Evolutionary conservation across 2,888 invertebrate genomes (phyloP), one percentile per base, ranked within the genome.

Genomic region (Hofmannophila pseudospretella): DNA sequence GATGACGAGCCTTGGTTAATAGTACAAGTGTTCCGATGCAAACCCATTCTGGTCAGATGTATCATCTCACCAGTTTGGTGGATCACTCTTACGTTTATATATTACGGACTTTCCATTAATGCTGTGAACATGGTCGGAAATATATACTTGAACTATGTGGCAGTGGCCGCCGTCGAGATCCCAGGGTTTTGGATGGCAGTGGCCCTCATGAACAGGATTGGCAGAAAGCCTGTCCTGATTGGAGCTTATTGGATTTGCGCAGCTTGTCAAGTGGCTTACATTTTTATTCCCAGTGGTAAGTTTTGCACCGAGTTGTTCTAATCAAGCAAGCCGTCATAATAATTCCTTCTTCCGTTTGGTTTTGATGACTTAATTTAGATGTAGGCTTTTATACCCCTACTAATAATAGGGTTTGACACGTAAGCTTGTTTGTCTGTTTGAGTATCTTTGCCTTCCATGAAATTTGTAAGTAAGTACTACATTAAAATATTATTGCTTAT

Each of bases 41-140:
- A 67, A 11, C 67, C 66, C 26, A 65, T 90, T 11, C 55, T 88
- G 10, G 42, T 82, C 1, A 72, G 90, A 12, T 32, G 32, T 20
- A 3, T 32, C 7, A 13, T 23, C 3, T 22, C 23, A 3, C 32
- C 32, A 2, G n/a, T 32, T n/a, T 32, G 32, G 19, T 94, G 94
- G 94, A 90, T 94, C n/a, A 91, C 94, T 0, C 91, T 92, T 52
- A 92, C 93, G 0, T 91, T 95, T 44, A 91, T 94, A 9, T 95
- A 94, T 68, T 95, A 94, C 58, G 95, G 95, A 0, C 73, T 95
- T 22, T 93, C 93, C 0, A 86, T 95, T 34, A 94, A 93, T 70
- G 91, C 94, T 0, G 93, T 94, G 1, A 88, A 92, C 0, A 72
- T 95, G 32, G 5, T 90, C 90, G 11, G 94, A 1, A 91, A 94